Conservation (phyloP, 2,113 vertebrate species). For the Dendropsophus ebraccatus region DNA sequence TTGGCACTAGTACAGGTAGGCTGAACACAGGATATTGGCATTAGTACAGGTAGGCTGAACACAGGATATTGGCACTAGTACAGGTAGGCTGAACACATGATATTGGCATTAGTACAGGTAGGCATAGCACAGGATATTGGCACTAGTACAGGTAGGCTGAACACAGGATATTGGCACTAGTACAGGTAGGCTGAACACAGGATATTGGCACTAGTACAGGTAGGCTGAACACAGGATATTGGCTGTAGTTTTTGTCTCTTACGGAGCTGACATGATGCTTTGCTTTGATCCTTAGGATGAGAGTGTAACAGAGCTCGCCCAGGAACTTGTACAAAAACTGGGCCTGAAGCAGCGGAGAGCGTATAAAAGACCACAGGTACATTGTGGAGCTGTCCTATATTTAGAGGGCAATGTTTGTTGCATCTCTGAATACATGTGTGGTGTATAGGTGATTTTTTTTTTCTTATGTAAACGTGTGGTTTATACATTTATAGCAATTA, state of each 20-base stretch:
- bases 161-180: constrained; percentile 80
- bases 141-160: constrained; percentile 79
- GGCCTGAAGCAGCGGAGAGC: constrained; percentile 86
- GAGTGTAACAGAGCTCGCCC: constrained; percentile 85
- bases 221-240: constrained; percentile 67
- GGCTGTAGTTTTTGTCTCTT: constrained; percentile 8
- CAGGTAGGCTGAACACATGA: constrained; percentile 79
- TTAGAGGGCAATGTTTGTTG: too few species aligned
- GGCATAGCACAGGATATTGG: constrained; percentile 76
- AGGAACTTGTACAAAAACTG: constrained; percentile 85
- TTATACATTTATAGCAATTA: too few species aligned
- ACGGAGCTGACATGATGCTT: background rate
- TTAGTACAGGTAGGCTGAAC: constrained; percentile 78
- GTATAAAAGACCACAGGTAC: constrained; percentile 84
- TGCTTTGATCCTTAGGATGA: constrained; percentile 78
- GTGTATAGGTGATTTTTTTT: too few species aligned
- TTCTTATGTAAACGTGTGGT: background rate
- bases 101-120: constrained; percentile 84
- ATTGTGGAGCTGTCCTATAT: background rate
- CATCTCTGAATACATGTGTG: too few species aligned
- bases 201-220: constrained; percentile 82
- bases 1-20: constrained; percentile 83
- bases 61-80: constrained; percentile 81
- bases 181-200: constrained; percentile 80
- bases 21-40: constrained; percentile 76